Base-by-base conservation (phyloP, 2,888 invertebrate genomes). In the Branchinecta sandiegonensis region DNA sequence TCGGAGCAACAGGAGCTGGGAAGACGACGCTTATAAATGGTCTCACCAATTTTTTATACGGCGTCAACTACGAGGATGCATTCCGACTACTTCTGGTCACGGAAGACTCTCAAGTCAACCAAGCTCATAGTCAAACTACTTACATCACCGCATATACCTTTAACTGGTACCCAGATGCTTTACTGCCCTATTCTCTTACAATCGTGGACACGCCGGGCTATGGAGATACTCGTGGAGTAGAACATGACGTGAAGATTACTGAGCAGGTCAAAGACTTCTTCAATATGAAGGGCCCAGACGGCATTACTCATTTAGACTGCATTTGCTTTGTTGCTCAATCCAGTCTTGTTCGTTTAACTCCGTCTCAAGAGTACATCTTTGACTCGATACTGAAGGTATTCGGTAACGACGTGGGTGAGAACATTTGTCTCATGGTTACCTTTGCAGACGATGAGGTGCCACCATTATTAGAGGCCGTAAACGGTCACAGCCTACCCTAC, bases 311-410 rank as follows among this genome's bases (percentile, higher is more conserved):
- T 8, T 48, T 73, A 17, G 71, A 73, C 48, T 68, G 68, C 4
- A 68, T 73, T 65, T 69, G 73, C 11, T 71, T 74, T 68, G 74
- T 74, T 13, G 70, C 69, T 3, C 71, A 70, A 66, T 68, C 73
- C 12, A 67, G 71, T 14, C 65, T 66, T n/a, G 69, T 69, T 14
- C 69, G 72, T 13, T 65, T 73, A 13, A 73, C 73, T 10, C 70
- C 63, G 11, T 70, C 72, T 5, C 73, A 73, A 66, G 47, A 64
- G 11, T 71, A 73, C 68, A 69, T 73, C n/a, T 72, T 71, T 47
- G 71, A 72, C 48, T 69, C 70, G 13, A 68, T 73, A n/a, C 68
- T 73, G 10, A 65, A 69, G 10, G 69, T 74, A 47, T 73, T 73
- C 67, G 73, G 74, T 9, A 72, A 71, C 46, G 73, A 73, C 56